A percentile compares a stretch with the other conserved stretches of the same genome.
Evolutionary conservation across 1,140 invertebrate genomes (phyloP).

Genomic region (Bombus haemorrhoidalis): DNA sequence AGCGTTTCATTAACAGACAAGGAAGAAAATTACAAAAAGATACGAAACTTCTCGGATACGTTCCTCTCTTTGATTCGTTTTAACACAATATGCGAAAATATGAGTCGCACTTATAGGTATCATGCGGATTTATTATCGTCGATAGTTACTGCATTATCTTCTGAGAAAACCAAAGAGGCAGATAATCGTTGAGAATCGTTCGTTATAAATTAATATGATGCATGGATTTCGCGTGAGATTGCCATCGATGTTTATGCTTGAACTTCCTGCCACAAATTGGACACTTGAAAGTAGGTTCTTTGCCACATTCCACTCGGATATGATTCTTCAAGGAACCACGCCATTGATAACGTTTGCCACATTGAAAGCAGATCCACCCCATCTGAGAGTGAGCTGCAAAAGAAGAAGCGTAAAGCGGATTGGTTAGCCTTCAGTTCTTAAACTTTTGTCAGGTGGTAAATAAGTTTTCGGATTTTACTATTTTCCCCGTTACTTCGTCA

Average conservation of each 20-base stretch:
- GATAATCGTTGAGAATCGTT: background rate
- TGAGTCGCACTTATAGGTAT: background rate
- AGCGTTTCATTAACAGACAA: background rate
- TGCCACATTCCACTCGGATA: slow-evolving; percentile 83
- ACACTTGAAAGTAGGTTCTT: slow-evolving; percentile 83
- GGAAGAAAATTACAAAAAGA: background rate
- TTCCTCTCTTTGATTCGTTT: background rate
- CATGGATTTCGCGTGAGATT: slow-evolving; percentile 78
- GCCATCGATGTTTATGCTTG: slow-evolving; percentile 82
- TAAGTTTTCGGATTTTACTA: background rate
- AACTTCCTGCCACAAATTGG: slow-evolving; percentile 82
- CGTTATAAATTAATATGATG: slow-evolving; percentile 67
- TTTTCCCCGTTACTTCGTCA: background rate
- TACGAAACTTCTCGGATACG: background rate
- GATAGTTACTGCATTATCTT: background rate
- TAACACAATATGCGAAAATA: background rate
- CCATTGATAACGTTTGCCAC: slow-evolving; percentile 81
- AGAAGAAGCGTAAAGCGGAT: slow-evolving; percentile 33
- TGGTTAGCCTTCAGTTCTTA: background rate
- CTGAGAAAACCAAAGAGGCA: background rate
- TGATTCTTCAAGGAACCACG: slow-evolving; percentile 83
- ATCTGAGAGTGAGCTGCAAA: slow-evolving; percentile 59
- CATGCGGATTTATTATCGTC: background rate
- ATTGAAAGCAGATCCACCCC: slow-evolving; percentile 76
- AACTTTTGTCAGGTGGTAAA: background rate